Base-by-base conservation (phyloP, 2,797 vertebrate species). In the Micromesistius poutassou region DNA sequence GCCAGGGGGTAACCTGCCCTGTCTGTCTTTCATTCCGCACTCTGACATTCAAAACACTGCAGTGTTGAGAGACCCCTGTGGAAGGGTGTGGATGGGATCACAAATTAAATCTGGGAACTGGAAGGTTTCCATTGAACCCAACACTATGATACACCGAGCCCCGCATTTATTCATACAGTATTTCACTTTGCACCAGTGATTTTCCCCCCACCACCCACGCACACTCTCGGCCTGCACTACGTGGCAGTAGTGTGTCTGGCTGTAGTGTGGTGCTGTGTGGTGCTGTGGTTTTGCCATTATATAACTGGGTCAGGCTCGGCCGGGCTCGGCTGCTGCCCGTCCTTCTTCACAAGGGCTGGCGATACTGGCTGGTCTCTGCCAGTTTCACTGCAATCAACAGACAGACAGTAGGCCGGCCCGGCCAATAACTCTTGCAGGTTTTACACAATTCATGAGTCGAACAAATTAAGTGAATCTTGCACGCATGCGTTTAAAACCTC, bases 161-260 rank as follows among this genome's bases (percentile, higher is more conserved):
- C 19, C 19, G 3, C 19, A 4, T 55, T 55, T 55, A 55, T 55
- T 55, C 46, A 50, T 14, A 50, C 46, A 55, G 46, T 55, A 55
- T 71, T 71, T 31, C 68, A 30, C 4, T 71, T 30, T 71, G 30
- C 68, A 13, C 68, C 68, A 71, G 25, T 31, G 25, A 30, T 4
- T 71, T 71, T 30, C 30, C 68, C 68, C 9, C 30, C 68, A 71
- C 25, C 68, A 16, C 55, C 55, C 46, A 50, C 4, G 19, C 46
- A 50, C 55, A 75, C 12, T 76, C 12, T 79, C 31, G 72, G 14
- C 25, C 28, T 25, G 28, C 14, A 35, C 78, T 76, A 89, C 81
- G 83, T 90, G 87, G 89, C 89, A 88, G 79, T 80, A 46, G 38
- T 72, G 78, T 62, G 66, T 73, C 72, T 79, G 81, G 80, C 50